Evolutionary conservation across 2,797 vertebrate species (phyloP).

Genomic region (Thalassophryne amazonica): DNA sequence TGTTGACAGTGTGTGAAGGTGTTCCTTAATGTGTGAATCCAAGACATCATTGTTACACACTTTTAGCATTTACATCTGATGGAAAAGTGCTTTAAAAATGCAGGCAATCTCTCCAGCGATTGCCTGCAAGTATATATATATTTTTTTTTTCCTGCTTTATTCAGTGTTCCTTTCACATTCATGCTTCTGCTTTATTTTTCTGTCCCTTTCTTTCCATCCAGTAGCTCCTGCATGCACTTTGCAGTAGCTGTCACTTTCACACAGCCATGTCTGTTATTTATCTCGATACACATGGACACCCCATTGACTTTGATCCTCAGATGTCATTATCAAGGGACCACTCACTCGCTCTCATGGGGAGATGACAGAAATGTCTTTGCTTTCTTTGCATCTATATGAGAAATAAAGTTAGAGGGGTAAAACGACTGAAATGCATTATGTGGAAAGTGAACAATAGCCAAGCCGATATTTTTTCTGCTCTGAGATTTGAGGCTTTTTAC

Average conservation of each 20-base stretch:
- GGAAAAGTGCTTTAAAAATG: too few species aligned
- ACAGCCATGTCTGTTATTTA: conserved; percentile 18
- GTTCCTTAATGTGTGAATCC: too few species aligned
- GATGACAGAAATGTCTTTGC: conserved; percentile 70
- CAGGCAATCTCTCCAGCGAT: too few species aligned
- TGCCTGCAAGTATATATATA: too few species aligned
- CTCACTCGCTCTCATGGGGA: conserved; percentile 54
- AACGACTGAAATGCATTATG: conserved; percentile 49
- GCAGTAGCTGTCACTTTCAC: conserved; percentile 36
- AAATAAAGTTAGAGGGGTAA: conserved; percentile 20
- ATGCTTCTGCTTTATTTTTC: conserved; percentile 7
- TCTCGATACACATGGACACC: conserved; percentile 52
- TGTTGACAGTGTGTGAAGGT: too few species aligned
- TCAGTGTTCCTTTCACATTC: conserved; percentile 12
- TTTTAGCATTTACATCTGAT: too few species aligned
- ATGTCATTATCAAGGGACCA: conserved; percentile 66
- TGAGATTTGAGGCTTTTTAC: conserved; percentile 41
- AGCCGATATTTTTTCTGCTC: conserved; percentile 52
- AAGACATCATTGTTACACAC: too few species aligned
- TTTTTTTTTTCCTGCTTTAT: conserved; percentile 19
- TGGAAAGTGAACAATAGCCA: conserved; percentile 61
- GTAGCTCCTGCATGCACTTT: conserved; percentile 16
- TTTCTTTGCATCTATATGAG: conserved; percentile 50
- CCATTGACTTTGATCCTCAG: conserved; percentile 69
- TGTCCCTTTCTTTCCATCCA: conserved; percentile 18